A percentile compares a stretch with the other conserved stretches of the same genome.
Conservation (phyloP, 2,797 vertebrate species). For the Acrocephalus scirpaceus region DNA sequence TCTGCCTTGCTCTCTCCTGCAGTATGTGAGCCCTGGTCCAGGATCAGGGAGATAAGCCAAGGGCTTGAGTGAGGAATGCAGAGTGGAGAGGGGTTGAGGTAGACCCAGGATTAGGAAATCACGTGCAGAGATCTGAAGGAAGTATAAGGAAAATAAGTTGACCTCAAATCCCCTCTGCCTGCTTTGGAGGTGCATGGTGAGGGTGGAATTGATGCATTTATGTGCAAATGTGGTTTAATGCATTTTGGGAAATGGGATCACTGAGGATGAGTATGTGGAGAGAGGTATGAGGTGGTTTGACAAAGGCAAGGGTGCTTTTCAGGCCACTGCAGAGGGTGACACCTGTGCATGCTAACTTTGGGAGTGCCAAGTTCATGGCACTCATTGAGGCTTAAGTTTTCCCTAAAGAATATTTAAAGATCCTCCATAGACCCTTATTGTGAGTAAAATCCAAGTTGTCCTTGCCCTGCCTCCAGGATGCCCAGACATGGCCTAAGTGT, state of each 20-base stretch:
- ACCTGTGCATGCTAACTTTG: background rate
- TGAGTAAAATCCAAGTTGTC: background rate
- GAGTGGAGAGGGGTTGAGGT: background rate
- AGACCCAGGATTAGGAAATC: background rate
- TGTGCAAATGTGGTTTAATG: background rate
- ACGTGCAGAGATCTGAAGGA: background rate
- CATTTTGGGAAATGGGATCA: background rate
- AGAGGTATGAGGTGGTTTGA: background rate
- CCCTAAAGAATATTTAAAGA: background rate
- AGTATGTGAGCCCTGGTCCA: background rate
- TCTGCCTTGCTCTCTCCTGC: background rate
- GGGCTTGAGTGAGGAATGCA: background rate
- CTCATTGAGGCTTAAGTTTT: background rate
- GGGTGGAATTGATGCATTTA: background rate
- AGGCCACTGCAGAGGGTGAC: background rate
- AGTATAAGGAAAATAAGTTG: background rate
- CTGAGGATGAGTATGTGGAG: background rate
- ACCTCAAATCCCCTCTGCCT: background rate
- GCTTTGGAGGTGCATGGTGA: background rate
- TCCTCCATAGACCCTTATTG: background rate
- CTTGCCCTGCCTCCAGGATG: background rate
- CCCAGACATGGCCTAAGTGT: fast-evolving
- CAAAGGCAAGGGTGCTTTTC: background rate
- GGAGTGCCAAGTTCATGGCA: background rate
- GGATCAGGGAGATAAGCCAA: background rate